Evolutionary conservation across 2,888 invertebrate species (phyloP).

Genomic region (Acrocera orbiculus): DNA sequence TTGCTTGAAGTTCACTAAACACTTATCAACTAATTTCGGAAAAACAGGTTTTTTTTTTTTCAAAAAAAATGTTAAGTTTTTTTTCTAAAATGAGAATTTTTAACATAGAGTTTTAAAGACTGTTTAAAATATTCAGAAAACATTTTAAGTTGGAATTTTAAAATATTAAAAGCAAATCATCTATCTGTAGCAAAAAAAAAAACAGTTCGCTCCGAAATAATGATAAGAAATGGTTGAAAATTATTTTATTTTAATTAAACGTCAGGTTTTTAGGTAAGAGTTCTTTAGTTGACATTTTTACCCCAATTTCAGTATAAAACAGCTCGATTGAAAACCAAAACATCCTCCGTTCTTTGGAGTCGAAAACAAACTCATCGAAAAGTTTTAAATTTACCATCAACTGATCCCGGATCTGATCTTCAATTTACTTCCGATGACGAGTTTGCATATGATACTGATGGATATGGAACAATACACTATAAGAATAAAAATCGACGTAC

Average conservation of each 20-base stretch:
- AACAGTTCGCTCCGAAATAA: background rate
- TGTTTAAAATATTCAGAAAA: background rate
- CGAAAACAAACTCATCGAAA: constrained; percentile 22
- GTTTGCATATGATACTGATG: constrained; percentile 26
- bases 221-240: too few relatives aligned
- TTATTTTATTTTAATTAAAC: too few relatives aligned
- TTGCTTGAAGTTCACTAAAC: too few relatives aligned
- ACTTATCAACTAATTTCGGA: too few relatives aligned
- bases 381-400: constrained; percentile 38
- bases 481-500: too few relatives aligned
- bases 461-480: constrained; percentile 16
- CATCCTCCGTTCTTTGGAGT: constrained; percentile 12
- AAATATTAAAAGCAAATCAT: background rate
- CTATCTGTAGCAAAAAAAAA: too few relatives aligned
- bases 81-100: too few relatives aligned
- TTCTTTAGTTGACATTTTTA: too few relatives aligned
- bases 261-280: too few relatives aligned
- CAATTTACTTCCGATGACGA: constrained; percentile 43
- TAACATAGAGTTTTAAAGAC: too few relatives aligned
- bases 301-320: constrained; percentile 4
- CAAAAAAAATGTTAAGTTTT: too few relatives aligned
- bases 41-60: too few relatives aligned
- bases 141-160: background rate
- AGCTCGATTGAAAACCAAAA: constrained; percentile 1
- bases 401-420: constrained; percentile 47